phyloP scores from a whole-genome alignment of 92 coral and sea anemone genomes.

The Diadumene lineata region DNA sequence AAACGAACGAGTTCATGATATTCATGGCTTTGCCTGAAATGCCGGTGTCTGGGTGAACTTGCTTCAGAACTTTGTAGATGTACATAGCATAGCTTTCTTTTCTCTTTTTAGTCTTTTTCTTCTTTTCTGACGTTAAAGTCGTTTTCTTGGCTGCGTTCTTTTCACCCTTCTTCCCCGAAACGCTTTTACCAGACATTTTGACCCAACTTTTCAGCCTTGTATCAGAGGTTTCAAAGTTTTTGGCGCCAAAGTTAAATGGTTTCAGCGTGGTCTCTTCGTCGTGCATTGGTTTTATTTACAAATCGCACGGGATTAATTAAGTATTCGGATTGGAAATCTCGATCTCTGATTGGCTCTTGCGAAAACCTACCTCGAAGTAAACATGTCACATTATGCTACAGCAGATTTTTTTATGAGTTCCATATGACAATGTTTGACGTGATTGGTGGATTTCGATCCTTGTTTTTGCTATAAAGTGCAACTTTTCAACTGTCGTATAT shows the following conservation, averaged over 20 bases:
- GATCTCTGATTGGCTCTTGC: not conserved
- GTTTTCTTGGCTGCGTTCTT: slow-evolving; percentile 32
- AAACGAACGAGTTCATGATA: slow-evolving; percentile 96
- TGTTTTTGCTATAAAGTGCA: not conserved
- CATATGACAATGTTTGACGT: slow-evolving; percentile 8
- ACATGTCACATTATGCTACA: not conserved
- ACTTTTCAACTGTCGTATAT: not conserved
- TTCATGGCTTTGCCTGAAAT: slow-evolving; percentile 98
- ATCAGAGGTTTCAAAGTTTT: no score
- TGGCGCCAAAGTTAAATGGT: slow-evolving; percentile 16
- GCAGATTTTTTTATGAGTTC: slow-evolving; percentile 15
- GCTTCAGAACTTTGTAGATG: slow-evolving; percentile 95
- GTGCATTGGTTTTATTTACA: not conserved
- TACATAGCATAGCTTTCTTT: slow-evolving; percentile 93
- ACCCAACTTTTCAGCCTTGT: slow-evolving; percentile 36
- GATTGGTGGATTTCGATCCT: slow-evolving; percentile 33
- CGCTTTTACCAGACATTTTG: slow-evolving; percentile 29
- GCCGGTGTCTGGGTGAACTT: slow-evolving; percentile 99
- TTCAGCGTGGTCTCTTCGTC: not conserved
- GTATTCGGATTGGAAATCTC: not conserved
- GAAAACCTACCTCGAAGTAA: slow-evolving; percentile 34
- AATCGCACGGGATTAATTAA: slow-evolving; percentile 10
- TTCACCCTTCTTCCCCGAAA: slow-evolving; percentile 24
- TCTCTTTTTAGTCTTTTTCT: slow-evolving; percentile 40
- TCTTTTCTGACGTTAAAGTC: slow-evolving; percentile 25